Evolutionary conservation across 2,797 vertebrate genomes (phyloP), one percentile per base, ranked within the genome.

Genomic region (Enoplosus armatus): DNA sequence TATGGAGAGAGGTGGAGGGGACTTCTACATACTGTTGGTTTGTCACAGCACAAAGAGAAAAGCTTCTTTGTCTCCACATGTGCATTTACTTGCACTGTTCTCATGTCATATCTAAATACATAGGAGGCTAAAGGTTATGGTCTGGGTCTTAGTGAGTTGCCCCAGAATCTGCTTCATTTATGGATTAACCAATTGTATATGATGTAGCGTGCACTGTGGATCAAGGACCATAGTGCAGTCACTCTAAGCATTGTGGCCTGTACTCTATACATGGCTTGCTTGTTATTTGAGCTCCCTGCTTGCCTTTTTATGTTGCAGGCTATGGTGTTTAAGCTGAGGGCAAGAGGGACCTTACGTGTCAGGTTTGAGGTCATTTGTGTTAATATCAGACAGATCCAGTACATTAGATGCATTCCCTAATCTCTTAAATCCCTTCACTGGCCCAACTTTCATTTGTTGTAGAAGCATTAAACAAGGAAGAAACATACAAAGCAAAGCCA

Each of bases 361-460:
- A 78, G 72, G 80, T 83, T 72, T 81, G 79, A 86, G 85, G 88
- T 90, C 77, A 87, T 72, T 80, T 68, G 45, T 85, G 89, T 85
- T 84, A 72, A 87, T 80, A 65, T 81, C 62, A 53, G 61, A 80
- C 80, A 81, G 79, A 85, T 82, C 68, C 61, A 48, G 50, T 70
- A 80, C 73, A 88, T 89, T 85, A 80, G 60, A 84, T 72, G 72
- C 62, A 55, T 79, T 56, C 56, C 7, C n/a, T 86, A 82, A 90
- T 90, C 91, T 86, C 33, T 67, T 88, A 76, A 92, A 89, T 89
- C 86, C 82, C 48, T 79, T 41, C 43, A 26, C 41, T 62, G 47
- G 35, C 29, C 62, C 64, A 84, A 89, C 75, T 89, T 89, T 83
- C 51, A 79, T 72, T 84, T 83, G 75, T 86, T 77, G 50, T 73